Percentiles rank a stretch among this genome's conserved stretches.
Evolutionary conservation across 2,797 vertebrate genomes (phyloP).

Genomic region (Liparis tanakae): DNA sequence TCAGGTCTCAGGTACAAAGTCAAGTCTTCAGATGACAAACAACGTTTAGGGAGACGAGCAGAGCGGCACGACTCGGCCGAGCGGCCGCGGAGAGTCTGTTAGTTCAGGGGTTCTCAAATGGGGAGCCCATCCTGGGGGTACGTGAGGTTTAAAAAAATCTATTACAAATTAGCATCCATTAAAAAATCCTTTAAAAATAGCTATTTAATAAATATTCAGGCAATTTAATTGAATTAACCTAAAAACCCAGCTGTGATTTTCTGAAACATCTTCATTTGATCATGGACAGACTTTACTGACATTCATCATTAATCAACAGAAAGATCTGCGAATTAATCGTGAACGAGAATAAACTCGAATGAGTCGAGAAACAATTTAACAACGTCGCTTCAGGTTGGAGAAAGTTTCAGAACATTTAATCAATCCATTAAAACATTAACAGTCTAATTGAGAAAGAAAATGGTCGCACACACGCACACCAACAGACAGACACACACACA

Average conservation of each 20-base stretch:
- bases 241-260: no score
- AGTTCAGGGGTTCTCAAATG: no score
- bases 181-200: no score
- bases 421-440: background rate
- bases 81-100: no score
- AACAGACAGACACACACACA: slow-evolving; percentile 26
- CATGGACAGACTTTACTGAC: background rate
- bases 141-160: no score
- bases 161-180: no score
- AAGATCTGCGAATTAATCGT: background rate
- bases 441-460: background rate
- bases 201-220: no score
- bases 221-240: no score
- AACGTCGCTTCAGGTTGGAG: background rate
- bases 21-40: background rate
- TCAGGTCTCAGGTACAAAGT: background rate
- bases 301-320: background rate
- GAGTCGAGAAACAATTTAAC: no score
- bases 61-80: no score
- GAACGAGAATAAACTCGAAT: background rate
- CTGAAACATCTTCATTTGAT: background rate
- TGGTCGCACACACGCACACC: background rate
- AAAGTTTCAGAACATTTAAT: background rate
- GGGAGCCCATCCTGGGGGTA: no score
- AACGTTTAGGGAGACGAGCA: background rate